A percentile compares a stretch with the other conserved stretches of the same genome.
These are phyloP conservation scores for Thalassoma bifasciatum DNA, from an alignment of 2,113 vertebrate species.

Conservation along the genomic window DNA sequence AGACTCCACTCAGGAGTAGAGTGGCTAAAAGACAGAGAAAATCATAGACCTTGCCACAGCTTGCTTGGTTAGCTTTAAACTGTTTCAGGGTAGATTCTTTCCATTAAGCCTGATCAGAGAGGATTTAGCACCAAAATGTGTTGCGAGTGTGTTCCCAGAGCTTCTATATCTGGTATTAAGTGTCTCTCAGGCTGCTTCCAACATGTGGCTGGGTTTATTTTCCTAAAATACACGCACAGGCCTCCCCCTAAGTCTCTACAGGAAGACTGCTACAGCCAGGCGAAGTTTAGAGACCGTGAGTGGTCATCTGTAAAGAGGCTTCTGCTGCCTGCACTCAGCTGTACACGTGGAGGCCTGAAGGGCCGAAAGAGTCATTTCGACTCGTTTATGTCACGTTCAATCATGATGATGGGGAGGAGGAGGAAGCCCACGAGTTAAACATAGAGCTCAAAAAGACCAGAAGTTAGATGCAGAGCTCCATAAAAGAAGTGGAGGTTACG, in stretches of 20 bases:
- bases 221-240: constrained; percentile 32
- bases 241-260: constrained; percentile 12
- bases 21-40: neutral
- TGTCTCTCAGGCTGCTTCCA: constrained; percentile 13
- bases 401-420: constrained; percentile 17
- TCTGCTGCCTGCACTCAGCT: constrained; percentile 17
- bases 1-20: neutral
- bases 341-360: constrained; percentile 14
- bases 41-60: neutral
- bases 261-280: neutral
- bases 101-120: constrained; percentile 21
- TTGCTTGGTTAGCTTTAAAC: constrained; percentile 1
- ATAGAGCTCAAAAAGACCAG: neutral
- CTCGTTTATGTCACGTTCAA: constrained; percentile 40
- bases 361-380: constrained; percentile 25
- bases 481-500: neutral
- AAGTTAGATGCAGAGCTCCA: neutral
- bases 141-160: constrained; percentile 16
- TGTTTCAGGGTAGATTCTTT: constrained; percentile 4
- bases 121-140: constrained; percentile 32
- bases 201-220: neutral
- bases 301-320: constrained; percentile 30
- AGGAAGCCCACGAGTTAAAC: neutral
- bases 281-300: neutral
- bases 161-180: constrained; percentile 4